phyloP scores from a whole-genome alignment of 2,113 vertebrate genomes.

The Hyaena hyaena region DNA sequence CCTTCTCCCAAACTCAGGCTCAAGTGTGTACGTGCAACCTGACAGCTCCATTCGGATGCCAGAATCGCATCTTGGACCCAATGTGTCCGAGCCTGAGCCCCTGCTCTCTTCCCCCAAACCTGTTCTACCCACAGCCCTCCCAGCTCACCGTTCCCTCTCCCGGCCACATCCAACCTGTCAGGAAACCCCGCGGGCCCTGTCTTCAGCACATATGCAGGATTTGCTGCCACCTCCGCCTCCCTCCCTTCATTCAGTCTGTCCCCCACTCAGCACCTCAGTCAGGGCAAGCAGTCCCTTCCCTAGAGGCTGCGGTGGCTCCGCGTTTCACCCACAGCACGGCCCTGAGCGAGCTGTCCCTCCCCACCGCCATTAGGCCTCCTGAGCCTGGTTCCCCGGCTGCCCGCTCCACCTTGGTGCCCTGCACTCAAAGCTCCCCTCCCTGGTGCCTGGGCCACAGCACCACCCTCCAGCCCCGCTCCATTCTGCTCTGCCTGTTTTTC shows the following conservation, averaged over 20 bases:
- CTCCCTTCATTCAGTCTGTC: background rate
- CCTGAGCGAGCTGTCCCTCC: background rate
- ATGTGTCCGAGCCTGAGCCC: background rate
- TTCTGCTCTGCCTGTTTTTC: background rate
- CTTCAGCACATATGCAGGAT: accelerated
- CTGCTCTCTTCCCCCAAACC: background rate
- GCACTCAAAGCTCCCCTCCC: background rate
- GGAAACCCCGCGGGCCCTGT: background rate
- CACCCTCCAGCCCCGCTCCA: too few relatives aligned
- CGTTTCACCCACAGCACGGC: background rate
- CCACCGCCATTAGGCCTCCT: too few relatives aligned
- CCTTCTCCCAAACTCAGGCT: background rate
- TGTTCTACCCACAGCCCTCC: background rate
- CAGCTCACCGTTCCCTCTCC: background rate
- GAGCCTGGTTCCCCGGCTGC: background rate
- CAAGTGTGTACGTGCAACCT: accelerated
- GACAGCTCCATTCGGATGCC: background rate
- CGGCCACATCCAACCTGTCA: background rate
- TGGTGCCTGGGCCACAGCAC: accelerated
- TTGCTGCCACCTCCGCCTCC: background rate
- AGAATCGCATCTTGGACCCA: background rate
- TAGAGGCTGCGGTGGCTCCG: background rate
- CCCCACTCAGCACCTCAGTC: background rate
- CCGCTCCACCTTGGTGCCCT: background rate
- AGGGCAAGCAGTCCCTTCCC: background rate